Evolutionary conservation across 2,888 invertebrate genomes (phyloP).

Genomic region (Nineta flava): DNA sequence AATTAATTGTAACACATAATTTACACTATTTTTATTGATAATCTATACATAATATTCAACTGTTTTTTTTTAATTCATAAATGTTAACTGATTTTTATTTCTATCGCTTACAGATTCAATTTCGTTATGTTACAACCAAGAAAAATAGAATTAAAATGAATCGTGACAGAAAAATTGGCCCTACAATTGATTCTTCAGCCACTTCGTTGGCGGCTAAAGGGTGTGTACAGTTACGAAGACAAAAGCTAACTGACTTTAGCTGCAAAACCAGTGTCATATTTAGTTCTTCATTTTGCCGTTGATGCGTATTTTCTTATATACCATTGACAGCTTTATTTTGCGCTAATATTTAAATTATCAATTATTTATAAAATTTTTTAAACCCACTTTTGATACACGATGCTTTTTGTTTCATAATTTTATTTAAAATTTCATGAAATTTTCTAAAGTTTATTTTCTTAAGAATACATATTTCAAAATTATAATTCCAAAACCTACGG

Average conservation of each 20-base stretch:
- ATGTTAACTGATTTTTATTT: background rate
- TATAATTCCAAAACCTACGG: no score
- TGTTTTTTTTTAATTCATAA: background rate
- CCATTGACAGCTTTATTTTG: conserved; percentile 16
- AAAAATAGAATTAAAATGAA: conserved; percentile 27
- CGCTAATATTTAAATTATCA: background rate
- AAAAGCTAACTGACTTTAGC: conserved; percentile 17
- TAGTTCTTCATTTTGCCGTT: conserved; percentile 20
- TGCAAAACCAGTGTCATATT: conserved; percentile 21
- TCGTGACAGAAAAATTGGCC: conserved; percentile 26
- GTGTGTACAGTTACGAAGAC: conserved; percentile 30
- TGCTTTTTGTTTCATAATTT: no score
- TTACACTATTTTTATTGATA: background rate
- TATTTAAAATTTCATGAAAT: no score
- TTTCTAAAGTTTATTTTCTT: no score
- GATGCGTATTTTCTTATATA: conserved; percentile 15
- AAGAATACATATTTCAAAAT: no score
- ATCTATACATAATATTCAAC: background rate
- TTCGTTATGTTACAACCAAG: conserved; percentile 12
- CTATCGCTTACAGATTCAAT: conserved; percentile 1
- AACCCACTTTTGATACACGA: no score
- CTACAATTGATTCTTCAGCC: conserved; percentile 35
- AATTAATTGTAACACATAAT: background rate
- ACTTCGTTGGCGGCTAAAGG: conserved; percentile 53
- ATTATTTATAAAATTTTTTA: no score